Percentiles rank a stretch among this genome's conserved stretches.
Evolutionary conservation across 2,888 invertebrate species (phyloP).

Genomic region (Apotomis betuletana): DNA sequence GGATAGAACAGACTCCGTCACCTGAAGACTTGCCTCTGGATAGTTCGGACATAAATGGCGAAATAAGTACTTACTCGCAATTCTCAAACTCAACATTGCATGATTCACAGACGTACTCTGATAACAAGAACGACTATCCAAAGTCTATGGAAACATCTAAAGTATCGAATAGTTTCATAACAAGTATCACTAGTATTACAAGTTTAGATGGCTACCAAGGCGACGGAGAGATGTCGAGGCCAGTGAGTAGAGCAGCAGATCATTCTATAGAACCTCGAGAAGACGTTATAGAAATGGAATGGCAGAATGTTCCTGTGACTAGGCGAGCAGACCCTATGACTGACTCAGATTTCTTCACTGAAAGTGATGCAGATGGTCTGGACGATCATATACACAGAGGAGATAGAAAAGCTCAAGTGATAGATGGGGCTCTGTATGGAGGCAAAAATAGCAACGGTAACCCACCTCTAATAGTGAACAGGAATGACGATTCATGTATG

Average conservation of each 20-base stretch:
- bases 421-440: conserved; percentile 95
- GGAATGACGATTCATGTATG: conserved; percentile 91
- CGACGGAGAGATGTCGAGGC: conserved; percentile 94
- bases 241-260: conserved; percentile 91
- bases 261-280: conserved; percentile 85
- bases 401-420: conserved; percentile 91
- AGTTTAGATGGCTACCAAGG: conserved; percentile 97
- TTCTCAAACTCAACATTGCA: conserved; percentile 78
- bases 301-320: conserved; percentile 85
- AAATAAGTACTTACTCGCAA: conserved; percentile 82
- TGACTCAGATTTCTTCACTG: conserved; percentile 95
- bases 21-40: conserved; percentile 93
- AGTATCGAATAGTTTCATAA: conserved; percentile 90
- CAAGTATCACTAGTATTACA: conserved; percentile 94
- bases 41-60: conserved; percentile 86
- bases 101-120: conserved; percentile 82
- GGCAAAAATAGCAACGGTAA: conserved; percentile 84
- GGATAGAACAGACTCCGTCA: conserved; percentile 92
- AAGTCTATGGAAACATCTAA: conserved; percentile 86
- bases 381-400: conserved; percentile 88
- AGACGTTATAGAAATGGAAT: conserved; percentile 81
- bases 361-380: conserved; percentile 94
- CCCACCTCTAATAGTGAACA: conserved; percentile 81
- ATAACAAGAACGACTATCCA: conserved; percentile 84
- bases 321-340: conserved; percentile 93